Evolutionary conservation across 2,888 invertebrate genomes (phyloP).

Genomic region (Physocephala rufipes): DNA sequence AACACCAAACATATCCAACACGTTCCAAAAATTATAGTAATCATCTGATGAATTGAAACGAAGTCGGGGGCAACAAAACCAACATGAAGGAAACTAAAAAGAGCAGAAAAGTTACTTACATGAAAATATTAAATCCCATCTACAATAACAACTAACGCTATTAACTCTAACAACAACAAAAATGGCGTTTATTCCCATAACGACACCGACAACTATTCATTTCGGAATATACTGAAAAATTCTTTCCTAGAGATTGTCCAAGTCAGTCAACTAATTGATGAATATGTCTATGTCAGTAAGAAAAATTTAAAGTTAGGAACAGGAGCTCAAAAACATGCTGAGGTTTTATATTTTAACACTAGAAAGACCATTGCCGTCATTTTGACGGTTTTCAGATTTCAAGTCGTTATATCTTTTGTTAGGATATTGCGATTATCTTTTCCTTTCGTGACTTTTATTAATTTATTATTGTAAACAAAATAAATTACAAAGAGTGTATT

Average conservation of each 20-base stretch:
- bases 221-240: constrained; percentile 38
- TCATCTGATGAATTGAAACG: constrained; percentile 29
- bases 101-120: constrained; percentile 29
- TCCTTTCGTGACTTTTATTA: too few relatives aligned
- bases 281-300: constrained; percentile 32
- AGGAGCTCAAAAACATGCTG: constrained; percentile 19
- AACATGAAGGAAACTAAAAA: constrained; percentile 40
- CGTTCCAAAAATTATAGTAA: constrained; percentile 47
- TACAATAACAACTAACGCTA: not conserved
- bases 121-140: constrained; percentile 38
- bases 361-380: too few relatives aligned
- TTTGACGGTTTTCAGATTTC: too few relatives aligned
- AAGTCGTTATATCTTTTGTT: too few relatives aligned
- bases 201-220: constrained; percentile 22
- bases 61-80: constrained; percentile 42
- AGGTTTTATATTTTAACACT: too few relatives aligned
- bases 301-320: constrained; percentile 13
- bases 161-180: not conserved
- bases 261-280: constrained; percentile 54
- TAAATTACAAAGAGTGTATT: too few relatives aligned
- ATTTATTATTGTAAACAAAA: too few relatives aligned
- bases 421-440: too few relatives aligned
- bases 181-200: not conserved
- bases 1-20: constrained; percentile 60
- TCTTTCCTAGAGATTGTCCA: constrained; percentile 55